These are phyloP conservation scores for Melolontha melolontha DNA, from an alignment of 2,888 invertebrate species.

Conservation along the genomic window DNA sequence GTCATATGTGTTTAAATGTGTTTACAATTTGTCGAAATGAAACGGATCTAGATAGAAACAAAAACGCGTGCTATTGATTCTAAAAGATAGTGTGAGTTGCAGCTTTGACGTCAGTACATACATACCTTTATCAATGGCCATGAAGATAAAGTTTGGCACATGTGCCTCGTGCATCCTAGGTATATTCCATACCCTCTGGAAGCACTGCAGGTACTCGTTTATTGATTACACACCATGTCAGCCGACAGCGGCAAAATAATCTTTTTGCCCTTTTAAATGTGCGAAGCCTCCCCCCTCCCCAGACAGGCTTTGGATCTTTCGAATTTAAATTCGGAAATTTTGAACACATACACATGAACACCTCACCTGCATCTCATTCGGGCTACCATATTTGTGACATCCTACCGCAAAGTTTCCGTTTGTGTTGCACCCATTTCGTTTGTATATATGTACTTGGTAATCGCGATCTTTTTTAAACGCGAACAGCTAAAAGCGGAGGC, in stretches of 20 bases:
- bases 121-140: slow-evolving; percentile 66
- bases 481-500: slow-evolving; percentile 31
- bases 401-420: slow-evolving; percentile 54
- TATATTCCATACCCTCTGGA: slow-evolving; percentile 51
- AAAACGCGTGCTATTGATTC: slow-evolving; percentile 48
- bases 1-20: too few species aligned
- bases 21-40: background rate
- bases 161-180: slow-evolving; percentile 61
- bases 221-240: slow-evolving; percentile 51
- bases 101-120: slow-evolving; percentile 57
- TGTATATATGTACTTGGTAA: slow-evolving; percentile 33
- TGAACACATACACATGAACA: slow-evolving; percentile 39
- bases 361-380: slow-evolving; percentile 49
- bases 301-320: slow-evolving; percentile 20
- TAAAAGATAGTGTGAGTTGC: slow-evolving; percentile 47
- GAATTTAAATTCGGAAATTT: background rate
- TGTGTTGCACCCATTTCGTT: slow-evolving; percentile 58
- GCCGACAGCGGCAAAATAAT: slow-evolving; percentile 39
- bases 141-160: slow-evolving; percentile 64
- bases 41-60: background rate
- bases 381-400: slow-evolving; percentile 54
- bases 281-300: slow-evolving; percentile 15
- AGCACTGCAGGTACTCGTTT: slow-evolving; percentile 42
- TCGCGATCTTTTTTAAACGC: slow-evolving; percentile 47
- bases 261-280: slow-evolving; percentile 4